Percentiles rank a stretch among this genome's conserved stretches.
phyloP scores from a whole-genome alignment of 2,797 vertebrate species.

The Gila robusta region DNA sequence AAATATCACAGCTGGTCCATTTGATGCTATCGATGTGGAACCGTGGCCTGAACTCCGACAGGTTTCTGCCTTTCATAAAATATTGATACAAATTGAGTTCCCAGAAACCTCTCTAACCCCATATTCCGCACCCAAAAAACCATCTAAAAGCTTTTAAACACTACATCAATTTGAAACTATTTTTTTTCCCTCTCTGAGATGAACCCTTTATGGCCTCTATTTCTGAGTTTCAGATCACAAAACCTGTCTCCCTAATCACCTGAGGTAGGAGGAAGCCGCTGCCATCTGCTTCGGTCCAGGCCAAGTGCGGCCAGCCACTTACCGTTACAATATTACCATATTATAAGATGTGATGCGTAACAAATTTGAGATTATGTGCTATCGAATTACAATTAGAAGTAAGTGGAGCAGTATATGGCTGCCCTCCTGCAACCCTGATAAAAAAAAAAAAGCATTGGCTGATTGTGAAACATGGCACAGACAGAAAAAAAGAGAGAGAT shows the following conservation, averaged over 20 bases:
- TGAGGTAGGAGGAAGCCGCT: slow-evolving; percentile 1
- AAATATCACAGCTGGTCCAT: slow-evolving; percentile 19
- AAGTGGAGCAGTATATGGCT: slow-evolving; percentile 56
- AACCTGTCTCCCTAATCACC: slow-evolving; percentile 42
- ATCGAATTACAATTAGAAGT: slow-evolving; percentile 75
- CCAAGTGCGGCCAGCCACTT: slow-evolving; percentile 30
- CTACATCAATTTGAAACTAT: slow-evolving; percentile 17
- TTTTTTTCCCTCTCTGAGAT: neutral
- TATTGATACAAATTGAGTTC: slow-evolving; percentile 39
- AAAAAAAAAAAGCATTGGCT: slow-evolving; percentile 4
- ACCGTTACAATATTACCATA: slow-evolving; percentile 33
- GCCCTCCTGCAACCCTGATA: slow-evolving; percentile 38
- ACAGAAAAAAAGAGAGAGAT: neutral
- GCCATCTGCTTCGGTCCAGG: slow-evolving; percentile 59
- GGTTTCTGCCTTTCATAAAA: slow-evolving; percentile 59
- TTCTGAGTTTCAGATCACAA: slow-evolving; percentile 25
- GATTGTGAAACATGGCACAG: neutral
- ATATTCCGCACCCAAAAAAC: slow-evolving; percentile 23
- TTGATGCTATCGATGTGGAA: slow-evolving; percentile 29
- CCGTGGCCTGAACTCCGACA: slow-evolving; percentile 32
- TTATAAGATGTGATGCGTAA: slow-evolving; percentile 64
- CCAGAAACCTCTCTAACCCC: slow-evolving; percentile 32
- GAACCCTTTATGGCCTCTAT: slow-evolving; percentile 11
- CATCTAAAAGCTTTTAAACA: slow-evolving; percentile 49
- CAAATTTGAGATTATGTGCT: slow-evolving; percentile 74